Evolutionary conservation across 2,113 vertebrate genomes (phyloP).

Genomic region (Malurus alboscapulatus): DNA sequence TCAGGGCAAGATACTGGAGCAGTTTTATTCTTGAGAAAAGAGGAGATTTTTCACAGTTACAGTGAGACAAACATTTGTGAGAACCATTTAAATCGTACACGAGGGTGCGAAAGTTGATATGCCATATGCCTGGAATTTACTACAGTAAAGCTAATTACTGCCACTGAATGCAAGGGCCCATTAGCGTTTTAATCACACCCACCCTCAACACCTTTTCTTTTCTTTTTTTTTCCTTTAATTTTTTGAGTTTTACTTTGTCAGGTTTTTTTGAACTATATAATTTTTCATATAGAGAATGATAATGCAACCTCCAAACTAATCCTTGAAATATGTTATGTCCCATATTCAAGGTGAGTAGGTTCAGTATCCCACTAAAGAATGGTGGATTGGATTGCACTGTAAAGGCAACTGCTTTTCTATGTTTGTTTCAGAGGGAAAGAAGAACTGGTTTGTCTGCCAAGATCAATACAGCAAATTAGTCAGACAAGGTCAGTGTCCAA

Average conservation of each 20-base stretch:
- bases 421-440: not conserved
- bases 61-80: slow-evolving; percentile 32
- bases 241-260: not conserved
- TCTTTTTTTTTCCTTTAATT: not conserved
- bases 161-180: not conserved
- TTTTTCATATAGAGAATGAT: not conserved
- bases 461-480: not conserved
- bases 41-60: slow-evolving; percentile 40
- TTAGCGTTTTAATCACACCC: slow-evolving; percentile 39
- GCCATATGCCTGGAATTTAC: slow-evolving; percentile 58
- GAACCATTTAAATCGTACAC: slow-evolving; percentile 27
- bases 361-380: not conserved
- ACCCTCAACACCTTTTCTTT: not conserved
- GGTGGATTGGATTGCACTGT: not conserved
- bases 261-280: not conserved
- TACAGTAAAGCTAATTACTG: slow-evolving; percentile 45
- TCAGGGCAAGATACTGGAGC: slow-evolving; percentile 39
- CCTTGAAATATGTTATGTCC: not conserved
- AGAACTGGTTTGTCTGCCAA: not conserved
- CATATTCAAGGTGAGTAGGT: not conserved
- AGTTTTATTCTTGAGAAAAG: slow-evolving; percentile 45
- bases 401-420: not conserved
- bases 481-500: not conserved
- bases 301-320: not conserved
- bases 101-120: slow-evolving; percentile 5